These are phyloP conservation scores for Gryllus bimaculatus DNA, from an alignment of 1,140 invertebrate genomes.

Conservation along the genomic window DNA sequence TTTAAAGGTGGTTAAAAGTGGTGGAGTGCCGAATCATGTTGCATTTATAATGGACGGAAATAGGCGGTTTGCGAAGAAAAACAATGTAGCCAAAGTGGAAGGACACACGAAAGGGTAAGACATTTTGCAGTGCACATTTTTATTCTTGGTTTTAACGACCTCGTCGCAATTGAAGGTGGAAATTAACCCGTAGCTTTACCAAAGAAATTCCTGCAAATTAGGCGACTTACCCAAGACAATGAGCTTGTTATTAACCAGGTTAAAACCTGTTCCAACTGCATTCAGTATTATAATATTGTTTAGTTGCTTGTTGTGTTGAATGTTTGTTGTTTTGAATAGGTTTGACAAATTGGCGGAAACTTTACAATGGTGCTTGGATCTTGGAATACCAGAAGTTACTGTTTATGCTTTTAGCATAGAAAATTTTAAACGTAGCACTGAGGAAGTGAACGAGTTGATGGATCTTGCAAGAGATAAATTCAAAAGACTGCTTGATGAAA, in stretches of 20 bases:
- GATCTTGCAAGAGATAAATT: slow-evolving; percentile 86
- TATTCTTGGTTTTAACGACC: not conserved
- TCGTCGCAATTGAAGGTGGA: too few relatives aligned
- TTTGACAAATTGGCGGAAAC: slow-evolving; percentile 93
- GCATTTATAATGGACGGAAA: slow-evolving; percentile 99
- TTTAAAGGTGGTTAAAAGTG: slow-evolving; percentile 69
- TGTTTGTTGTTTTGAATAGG: slow-evolving; percentile 27
- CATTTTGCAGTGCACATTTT: not conserved
- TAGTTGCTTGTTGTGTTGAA: too few relatives aligned
- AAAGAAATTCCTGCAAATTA: too few relatives aligned
- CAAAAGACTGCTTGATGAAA: slow-evolving; percentile 70
- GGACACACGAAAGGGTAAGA: slow-evolving; percentile 78
- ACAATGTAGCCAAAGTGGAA: slow-evolving; percentile 60
- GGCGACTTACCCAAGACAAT: too few relatives aligned
- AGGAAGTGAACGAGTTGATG: slow-evolving; percentile 88
- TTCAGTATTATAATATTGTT: too few relatives aligned
- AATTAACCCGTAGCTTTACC: too few relatives aligned
- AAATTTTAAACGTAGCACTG: slow-evolving; percentile 89
- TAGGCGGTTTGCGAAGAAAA: slow-evolving; percentile 82
- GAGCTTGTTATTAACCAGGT: too few relatives aligned
- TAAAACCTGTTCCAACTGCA: too few relatives aligned
- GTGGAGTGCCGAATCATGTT: slow-evolving; percentile 79
- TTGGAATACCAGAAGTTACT: slow-evolving; percentile 80
- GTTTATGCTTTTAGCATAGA: slow-evolving; percentile 99
- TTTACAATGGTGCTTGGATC: slow-evolving; percentile 72